Evolutionary conservation across 2,888 invertebrate genomes (phyloP), one percentile per base, ranked within the genome.

Genomic region (Venusia cambrica): DNA sequence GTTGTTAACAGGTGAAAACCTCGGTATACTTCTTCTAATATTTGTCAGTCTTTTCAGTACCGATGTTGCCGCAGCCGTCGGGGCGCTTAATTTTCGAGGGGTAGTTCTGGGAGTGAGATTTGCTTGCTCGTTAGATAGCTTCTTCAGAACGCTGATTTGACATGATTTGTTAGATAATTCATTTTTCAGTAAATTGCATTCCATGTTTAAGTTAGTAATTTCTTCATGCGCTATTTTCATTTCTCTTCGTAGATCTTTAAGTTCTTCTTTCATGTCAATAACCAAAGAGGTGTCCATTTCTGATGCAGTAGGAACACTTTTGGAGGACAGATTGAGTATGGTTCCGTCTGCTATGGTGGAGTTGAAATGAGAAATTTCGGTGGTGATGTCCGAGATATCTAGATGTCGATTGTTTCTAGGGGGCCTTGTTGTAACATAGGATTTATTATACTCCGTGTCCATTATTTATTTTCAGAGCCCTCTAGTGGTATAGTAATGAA

Each of bases 121-220:
- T 24, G 8, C 7, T 4, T 3, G n/a, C 2, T 14, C 24, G 1
- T 13, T 24, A 4, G 24, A 3, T 6, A 24, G 13, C 14, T 24
- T 24, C 7, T 24, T 24, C 1, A 24, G n/a, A 3, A 24, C 4
- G 1, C 14, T 12, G 1, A 14, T 13, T 24, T 24, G 24, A 3
- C n/a, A 4, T 1, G 13, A n/a, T 24, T 14, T 24, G 5, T 24
- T 14, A 6, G 2, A 13, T 8, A 24, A 1, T 6, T 24, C 13
- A 2, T 14, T 13, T 24, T 14, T 24, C 3, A 14, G 14, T 11
- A 8, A n/a, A 4, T 7, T n/a, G 12, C 24, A 24, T 3, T 24
- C 7, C 8, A 6, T 12, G 14, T 24, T 24, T 4, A 24, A 14
- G 7, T 24, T 24, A 7, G 24, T 8, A 4, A 24, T 24, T 8